Evolutionary conservation across 2,888 invertebrate species (phyloP).

Genomic region (Dinocampus coccinellae): DNA sequence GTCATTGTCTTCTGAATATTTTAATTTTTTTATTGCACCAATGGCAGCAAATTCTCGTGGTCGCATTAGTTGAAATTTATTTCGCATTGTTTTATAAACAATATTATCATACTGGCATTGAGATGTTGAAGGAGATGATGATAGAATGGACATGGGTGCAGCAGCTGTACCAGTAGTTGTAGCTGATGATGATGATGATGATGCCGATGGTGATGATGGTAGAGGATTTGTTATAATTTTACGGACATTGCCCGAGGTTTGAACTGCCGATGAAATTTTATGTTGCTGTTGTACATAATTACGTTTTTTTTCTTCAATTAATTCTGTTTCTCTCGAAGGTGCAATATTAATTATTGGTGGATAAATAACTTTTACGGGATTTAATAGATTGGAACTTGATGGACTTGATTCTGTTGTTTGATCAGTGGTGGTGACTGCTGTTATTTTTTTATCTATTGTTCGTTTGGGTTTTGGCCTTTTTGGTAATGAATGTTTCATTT

Average conservation of each 20-base stretch:
- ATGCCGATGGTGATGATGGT: background rate
- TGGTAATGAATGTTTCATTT: constrained; percentile 83
- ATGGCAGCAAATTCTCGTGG: constrained; percentile 73
- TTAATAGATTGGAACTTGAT: constrained; percentile 21
- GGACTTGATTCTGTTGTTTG: background rate
- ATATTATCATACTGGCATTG: constrained; percentile 54
- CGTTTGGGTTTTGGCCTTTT: constrained; percentile 71
- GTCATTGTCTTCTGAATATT: constrained; percentile 48
- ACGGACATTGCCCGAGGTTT: constrained; percentile 72
- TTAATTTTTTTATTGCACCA: constrained; percentile 63
- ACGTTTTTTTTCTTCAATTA: background rate
- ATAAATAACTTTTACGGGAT: constrained; percentile 33
- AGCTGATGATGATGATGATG: constrained; percentile 14
- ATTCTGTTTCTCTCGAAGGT: constrained; percentile 14
- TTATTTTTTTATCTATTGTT: constrained; percentile 32
- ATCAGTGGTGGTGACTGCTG: background rate
- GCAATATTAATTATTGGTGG: constrained; percentile 42
- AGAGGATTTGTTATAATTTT: constrained; percentile 58
- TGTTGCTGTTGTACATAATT: constrained; percentile 44
- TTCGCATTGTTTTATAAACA: constrained; percentile 53
- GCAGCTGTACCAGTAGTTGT: constrained; percentile 34
- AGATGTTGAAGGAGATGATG: constrained; percentile 5
- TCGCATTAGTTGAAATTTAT: constrained; percentile 72
- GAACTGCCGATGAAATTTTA: constrained; percentile 74
- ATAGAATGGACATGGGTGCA: too few species aligned